phyloP scores from a whole-genome alignment of 2,797 vertebrate genomes.

The Gallinago solitaria region DNA sequence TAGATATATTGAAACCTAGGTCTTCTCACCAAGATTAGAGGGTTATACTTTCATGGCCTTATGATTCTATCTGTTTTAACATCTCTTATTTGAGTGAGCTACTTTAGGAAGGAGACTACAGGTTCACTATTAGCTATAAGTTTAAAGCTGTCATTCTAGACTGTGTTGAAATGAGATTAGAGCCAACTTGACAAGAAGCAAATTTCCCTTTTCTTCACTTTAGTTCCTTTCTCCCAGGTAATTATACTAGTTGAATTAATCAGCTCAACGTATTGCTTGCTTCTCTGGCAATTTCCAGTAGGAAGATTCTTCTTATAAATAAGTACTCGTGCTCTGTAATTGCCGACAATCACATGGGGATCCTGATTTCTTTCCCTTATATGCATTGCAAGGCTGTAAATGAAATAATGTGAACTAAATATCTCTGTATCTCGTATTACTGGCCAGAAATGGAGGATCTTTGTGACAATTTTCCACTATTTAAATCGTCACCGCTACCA shows the following conservation, averaged over 20 bases:
- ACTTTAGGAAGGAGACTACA: background rate
- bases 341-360: background rate
- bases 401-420: background rate
- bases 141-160: background rate
- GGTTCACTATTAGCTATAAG: background rate
- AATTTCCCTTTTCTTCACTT: background rate
- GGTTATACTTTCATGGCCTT: background rate
- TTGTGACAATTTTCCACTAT: background rate
- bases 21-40: background rate
- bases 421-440: background rate
- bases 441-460: background rate
- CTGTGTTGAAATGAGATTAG: constrained; percentile 6
- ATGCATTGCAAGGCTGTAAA: background rate
- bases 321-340: fast-evolving
- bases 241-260: background rate
- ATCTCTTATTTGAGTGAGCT: background rate
- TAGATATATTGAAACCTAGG: background rate
- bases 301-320: background rate
- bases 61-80: constrained; percentile 3
- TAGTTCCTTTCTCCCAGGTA: background rate
- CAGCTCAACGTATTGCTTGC: background rate
- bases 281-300: background rate
- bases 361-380: background rate
- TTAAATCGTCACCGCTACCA: background rate
- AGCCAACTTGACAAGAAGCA: background rate